Evolutionary conservation across 2,888 invertebrate species (phyloP), one percentile per base, ranked within the genome.

Genomic region (Troilus luridus): DNA sequence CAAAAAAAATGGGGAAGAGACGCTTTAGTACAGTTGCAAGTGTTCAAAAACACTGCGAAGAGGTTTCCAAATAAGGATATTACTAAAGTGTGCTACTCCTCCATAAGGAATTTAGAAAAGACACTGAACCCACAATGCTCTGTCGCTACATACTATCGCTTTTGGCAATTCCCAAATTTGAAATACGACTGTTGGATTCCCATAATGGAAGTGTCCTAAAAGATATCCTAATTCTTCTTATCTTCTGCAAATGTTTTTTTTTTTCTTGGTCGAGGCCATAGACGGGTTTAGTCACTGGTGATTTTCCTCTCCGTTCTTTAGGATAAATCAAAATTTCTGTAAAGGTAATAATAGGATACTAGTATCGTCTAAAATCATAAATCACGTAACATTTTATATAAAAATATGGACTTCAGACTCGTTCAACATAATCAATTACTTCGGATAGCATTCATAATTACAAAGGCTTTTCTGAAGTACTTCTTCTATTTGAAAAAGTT

Each of bases 121-220:
- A 21, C n/a, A 81, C 81, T 81, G 21, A 81, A 10, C 54, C 67
- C 11, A 54, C 54, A 21, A 54, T 81, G 21, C 21, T 19, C 81
- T 56, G 54, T 81, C 54, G n/a, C 9, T 41, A 81, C 81, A 81
- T 21, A 11, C 54, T 81, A 81, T 81, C 21, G 54, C 81, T 81
- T 81, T 54, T 54, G 54, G 54, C 21, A 41, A 21, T 54, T 81
- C 19, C 81, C 81, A 54, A 85, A 85, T 85, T 41, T 77, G 72
- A 77, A 41, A 41, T 77, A 77, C 27, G 17, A 21, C 54, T 7
- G 10, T 21, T 85, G 5, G 21, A 12, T 85, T 56, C 56, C 56
- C 9, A 11, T 58, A n/a, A 58, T 85, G 85, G 85, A 58, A 85
- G 12, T 85, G 56, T 56, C 54, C 85, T n/a, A 85, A 85, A 85